Percentiles rank a stretch among this genome's conserved stretches.
These are phyloP conservation scores for Naso thynnoides DNA, from an alignment of 2,797 vertebrate species.

Conservation along the genomic window DNA sequence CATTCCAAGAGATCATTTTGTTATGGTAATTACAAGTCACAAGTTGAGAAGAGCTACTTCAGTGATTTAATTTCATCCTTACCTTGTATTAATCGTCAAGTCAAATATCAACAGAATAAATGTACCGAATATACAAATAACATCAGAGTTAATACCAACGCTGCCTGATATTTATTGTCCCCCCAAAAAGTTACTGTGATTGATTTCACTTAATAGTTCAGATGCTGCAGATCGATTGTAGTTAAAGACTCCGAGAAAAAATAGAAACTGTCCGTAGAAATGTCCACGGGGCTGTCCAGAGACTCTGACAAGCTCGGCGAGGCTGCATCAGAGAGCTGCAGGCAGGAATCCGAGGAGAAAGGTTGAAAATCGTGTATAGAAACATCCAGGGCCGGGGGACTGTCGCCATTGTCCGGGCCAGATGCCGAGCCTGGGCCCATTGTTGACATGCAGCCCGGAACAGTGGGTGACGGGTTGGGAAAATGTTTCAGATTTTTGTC, in stretches of 20 bases:
- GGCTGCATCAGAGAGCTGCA: slow-evolving; percentile 95
- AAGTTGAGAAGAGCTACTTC: slow-evolving; percentile 69
- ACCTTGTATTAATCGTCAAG: slow-evolving; percentile 80
- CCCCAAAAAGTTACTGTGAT: slow-evolving; percentile 77
- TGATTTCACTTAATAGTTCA: slow-evolving; percentile 92
- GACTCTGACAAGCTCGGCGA: slow-evolving; percentile 97
- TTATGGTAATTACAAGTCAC: slow-evolving; percentile 76
- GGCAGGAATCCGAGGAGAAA: slow-evolving; percentile 98
- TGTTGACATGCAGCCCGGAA: slow-evolving; percentile 97
- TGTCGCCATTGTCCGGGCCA: slow-evolving; percentile 96
- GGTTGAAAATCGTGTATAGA: slow-evolving; percentile 97
- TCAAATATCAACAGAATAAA: slow-evolving; percentile 85
- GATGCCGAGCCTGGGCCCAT: slow-evolving; percentile 96
- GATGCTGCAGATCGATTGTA: slow-evolving; percentile 98
- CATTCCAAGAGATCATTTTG: slow-evolving; percentile 82
- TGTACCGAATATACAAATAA: slow-evolving; percentile 84
- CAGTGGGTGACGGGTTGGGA: slow-evolving; percentile 97
- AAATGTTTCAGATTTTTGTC: slow-evolving; percentile 99
- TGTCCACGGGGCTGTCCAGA: slow-evolving; percentile 96
- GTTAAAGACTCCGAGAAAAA: slow-evolving; percentile 99
- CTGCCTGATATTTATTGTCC: slow-evolving; percentile 81
- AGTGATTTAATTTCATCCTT: slow-evolving; percentile 79
- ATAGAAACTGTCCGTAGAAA: slow-evolving; percentile 97
- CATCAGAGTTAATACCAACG: slow-evolving; percentile 73
- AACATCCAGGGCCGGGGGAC: slow-evolving; percentile 95